Evolutionary conservation across 92 coral and sea anemone species (phyloP).

Genomic region (Epizoanthus illoricatus): DNA sequence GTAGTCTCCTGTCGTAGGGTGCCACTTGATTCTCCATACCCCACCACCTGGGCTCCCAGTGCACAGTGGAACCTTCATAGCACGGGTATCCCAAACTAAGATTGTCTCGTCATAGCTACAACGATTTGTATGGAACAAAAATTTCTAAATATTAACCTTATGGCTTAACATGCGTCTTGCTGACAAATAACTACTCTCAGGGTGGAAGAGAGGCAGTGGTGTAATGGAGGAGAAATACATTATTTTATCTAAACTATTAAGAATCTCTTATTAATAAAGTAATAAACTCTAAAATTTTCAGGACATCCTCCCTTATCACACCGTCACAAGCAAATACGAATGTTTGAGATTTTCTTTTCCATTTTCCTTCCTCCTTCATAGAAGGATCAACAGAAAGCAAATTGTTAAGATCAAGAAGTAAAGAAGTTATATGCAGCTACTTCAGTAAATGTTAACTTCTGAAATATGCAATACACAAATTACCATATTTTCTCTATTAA

Average conservation of each 20-base stretch:
- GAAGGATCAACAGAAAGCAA: no score
- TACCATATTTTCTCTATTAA: no score
- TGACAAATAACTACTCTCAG: no score
- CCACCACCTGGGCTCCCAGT: constrained; percentile 89
- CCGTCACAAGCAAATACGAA: background rate
- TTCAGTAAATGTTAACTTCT: no score
- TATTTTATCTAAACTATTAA: background rate
- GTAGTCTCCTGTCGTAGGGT: constrained; percentile 68
- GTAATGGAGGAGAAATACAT: background rate
- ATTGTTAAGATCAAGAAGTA: background rate
- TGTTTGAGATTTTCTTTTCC: no score
- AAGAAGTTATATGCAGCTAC: background rate
- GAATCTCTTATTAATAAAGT: no score
- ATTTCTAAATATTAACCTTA: background rate
- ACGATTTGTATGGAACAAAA: background rate
- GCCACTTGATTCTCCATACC: constrained; percentile 99
- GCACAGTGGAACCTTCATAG: constrained; percentile 77
- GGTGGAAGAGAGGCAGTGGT: no score
- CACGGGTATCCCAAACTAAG: constrained; percentile 88
- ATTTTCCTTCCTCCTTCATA: no score
- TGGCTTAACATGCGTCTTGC: no score
- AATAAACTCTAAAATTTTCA: background rate
- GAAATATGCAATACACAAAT: no score
- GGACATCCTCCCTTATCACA: background rate
- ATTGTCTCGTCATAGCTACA: constrained; percentile 89